Base-by-base conservation (phyloP, 1,140 invertebrate genomes). In the Calephelis virginiensis region DNA sequence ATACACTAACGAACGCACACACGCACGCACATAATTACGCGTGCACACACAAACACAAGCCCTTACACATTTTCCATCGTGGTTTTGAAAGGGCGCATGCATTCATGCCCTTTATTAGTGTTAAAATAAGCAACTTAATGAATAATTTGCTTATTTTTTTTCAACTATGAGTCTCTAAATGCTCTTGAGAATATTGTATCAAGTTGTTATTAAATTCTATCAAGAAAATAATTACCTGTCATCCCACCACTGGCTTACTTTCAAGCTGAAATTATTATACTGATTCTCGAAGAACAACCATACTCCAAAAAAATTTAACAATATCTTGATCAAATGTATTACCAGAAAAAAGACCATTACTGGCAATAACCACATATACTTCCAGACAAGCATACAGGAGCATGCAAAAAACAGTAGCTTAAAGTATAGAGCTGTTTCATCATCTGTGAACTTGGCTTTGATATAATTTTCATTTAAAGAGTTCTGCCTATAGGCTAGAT, bases 311-410 rank as follows among this genome's bases (percentile, higher is more conserved):
- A 90, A 91, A 38, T 84, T 84, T 4, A 90, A 73, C 46, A 85
- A 56, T 50, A 77, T 83, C 68, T 91, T 92, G 11, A 92, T 69
- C 7, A 90, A 78, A 71, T 90, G 86, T 28, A 92, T 91, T 0
- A 81, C 88, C 61, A 92, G 72, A 63, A 92, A 89, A 66, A 92
- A 86, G 13, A 92, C 63, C 70, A 90, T 84, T 0, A 92, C 82
- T 45, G 91, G 90, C 65, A 91, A 74, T 40, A 91, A 67, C 90
- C 90, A 92, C 46, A 91, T 87, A 70, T 92, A 80, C 70, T 92
- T 92, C 90, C 90, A 92, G 4, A 92, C 82, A 10, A 92, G 73
- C 89, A 92, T 91, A 70, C 86, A 91, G 14, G 85, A 82, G 62
- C 90, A 92, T 6, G 81, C 90, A 71, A 89, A 92, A 67, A 92